Percentiles rank a stretch among this genome's conserved stretches.
These are phyloP conservation scores for Crotalus viridis DNA, from an alignment of 2,113 vertebrate genomes.

Conservation along the genomic window DNA sequence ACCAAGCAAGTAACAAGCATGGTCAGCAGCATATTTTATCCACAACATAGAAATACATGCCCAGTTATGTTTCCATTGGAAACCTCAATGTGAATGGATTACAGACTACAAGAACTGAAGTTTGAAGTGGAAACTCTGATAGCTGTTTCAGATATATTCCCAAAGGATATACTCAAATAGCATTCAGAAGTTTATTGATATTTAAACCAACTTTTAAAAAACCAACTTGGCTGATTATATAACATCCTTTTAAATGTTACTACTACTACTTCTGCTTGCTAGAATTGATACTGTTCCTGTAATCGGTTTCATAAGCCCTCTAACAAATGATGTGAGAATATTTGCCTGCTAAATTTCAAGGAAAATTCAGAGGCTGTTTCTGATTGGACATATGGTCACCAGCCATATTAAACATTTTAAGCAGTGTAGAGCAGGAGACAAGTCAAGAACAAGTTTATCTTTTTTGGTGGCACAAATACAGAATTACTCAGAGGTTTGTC, in stretches of 20 bases:
- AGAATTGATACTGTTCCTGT: not conserved
- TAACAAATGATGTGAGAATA: not conserved
- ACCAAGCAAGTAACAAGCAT: conserved; percentile 65
- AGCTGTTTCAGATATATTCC: conserved; percentile 56
- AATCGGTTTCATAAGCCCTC: rapidly evolving
- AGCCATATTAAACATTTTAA: not conserved
- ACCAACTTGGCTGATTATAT: conserved; percentile 7
- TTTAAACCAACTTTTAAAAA: conserved; percentile 49
- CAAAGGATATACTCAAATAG: conserved; percentile 61
- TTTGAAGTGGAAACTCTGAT: conserved; percentile 71
- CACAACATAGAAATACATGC: conserved; percentile 71
- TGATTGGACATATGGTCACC: not conserved
- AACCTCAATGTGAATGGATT: conserved; percentile 60
- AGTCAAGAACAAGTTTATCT: not conserved
- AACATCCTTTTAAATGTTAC: conserved; percentile 18
- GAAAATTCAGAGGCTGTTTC: not conserved
- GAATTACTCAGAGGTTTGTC: not conserved
- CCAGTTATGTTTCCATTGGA: conserved; percentile 56
- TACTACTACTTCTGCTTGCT: not conserved
- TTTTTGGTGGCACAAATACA: not conserved
- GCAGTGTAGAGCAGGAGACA: not conserved
- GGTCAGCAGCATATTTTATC: conserved; percentile 69
- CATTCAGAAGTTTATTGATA: conserved; percentile 46
- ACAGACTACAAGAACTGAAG: conserved; percentile 65
- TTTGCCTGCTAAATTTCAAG: not conserved